A percentile compares a stretch with the other conserved stretches of the same genome.
These are phyloP conservation scores for Tiphia femorata DNA, from an alignment of 2,888 invertebrate genomes.

Conservation along the genomic window DNA sequence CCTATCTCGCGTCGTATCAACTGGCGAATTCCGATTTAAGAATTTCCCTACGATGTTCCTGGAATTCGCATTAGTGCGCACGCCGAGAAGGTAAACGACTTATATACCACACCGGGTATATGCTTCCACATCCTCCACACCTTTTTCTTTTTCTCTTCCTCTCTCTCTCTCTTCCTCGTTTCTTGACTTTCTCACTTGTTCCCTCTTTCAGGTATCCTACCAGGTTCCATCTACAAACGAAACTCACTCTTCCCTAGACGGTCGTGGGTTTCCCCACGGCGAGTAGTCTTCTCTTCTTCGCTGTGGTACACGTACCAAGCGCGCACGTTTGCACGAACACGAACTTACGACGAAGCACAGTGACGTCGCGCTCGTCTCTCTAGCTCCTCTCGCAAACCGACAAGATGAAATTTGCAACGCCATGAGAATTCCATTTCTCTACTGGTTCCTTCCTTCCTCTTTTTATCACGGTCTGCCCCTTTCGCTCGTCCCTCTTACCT, in stretches of 20 bases:
- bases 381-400: not conserved
- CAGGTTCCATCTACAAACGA: too few species aligned
- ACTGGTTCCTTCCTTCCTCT: too few species aligned
- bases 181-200: not conserved
- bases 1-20: not conserved
- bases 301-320: too few species aligned
- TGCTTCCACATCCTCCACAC: not conserved
- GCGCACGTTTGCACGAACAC: too few species aligned
- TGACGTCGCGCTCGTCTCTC: not conserved
- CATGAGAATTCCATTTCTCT: not conserved
- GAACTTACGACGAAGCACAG: too few species aligned
- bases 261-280: too few species aligned
- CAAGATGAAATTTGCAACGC: slow-evolving; percentile 5
- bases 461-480: too few species aligned
- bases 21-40: slow-evolving; percentile 20
- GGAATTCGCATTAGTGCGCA: slow-evolving; percentile 23
- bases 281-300: too few species aligned
- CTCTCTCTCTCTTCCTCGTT: not conserved
- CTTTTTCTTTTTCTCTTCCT: not conserved
- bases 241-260: too few species aligned
- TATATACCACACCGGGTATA: slow-evolving; percentile 9
- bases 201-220: not conserved
- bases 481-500: too few species aligned
- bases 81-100: slow-evolving; percentile 7
- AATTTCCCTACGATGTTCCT: slow-evolving; percentile 24